A percentile compares a stretch with the other conserved stretches of the same genome.
These are phyloP conservation scores for Aporophyla nigra DNA, from an alignment of 2,888 invertebrate genomes.

Conservation along the genomic window DNA sequence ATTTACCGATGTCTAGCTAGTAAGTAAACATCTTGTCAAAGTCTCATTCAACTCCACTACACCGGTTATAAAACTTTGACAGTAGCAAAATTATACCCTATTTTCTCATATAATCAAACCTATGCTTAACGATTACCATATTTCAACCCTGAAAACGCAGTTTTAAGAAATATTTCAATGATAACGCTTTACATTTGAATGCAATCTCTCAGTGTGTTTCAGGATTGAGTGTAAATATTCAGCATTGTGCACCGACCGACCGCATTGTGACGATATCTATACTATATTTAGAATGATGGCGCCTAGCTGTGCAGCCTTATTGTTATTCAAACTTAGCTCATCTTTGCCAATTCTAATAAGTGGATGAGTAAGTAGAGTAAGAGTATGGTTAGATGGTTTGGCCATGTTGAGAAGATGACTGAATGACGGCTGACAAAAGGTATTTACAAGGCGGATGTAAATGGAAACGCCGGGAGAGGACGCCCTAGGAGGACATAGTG, in stretches of 20 bases:
- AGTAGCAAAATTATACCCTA: background rate
- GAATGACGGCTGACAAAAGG: no score
- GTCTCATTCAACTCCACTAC: background rate
- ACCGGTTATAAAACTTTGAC: background rate
- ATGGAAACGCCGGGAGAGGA: no score
- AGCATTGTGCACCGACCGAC: background rate
- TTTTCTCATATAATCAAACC: background rate
- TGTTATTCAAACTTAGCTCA: slow-evolving; percentile 19
- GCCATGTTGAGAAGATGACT: no score
- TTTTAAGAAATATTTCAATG: background rate
- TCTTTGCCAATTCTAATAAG: slow-evolving; percentile 6
- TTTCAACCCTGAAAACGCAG: background rate
- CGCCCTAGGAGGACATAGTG: no score
- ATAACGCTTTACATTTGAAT: background rate
- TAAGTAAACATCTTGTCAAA: background rate
- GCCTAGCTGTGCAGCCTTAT: slow-evolving; percentile 3
- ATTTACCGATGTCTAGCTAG: background rate
- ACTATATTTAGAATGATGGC: slow-evolving; percentile 34
- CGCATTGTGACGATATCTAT: slow-evolving; percentile 32
- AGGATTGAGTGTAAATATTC: slow-evolving; percentile 22
- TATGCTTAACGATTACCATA: background rate
- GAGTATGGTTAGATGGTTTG: no score
- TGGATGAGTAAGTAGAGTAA: background rate
- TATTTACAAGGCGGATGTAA: no score
- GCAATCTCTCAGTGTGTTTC: slow-evolving; percentile 38